Evolutionary conservation across 2,797 vertebrate genomes (phyloP).

Genomic region (Eleutherodactylus coqui): DNA sequence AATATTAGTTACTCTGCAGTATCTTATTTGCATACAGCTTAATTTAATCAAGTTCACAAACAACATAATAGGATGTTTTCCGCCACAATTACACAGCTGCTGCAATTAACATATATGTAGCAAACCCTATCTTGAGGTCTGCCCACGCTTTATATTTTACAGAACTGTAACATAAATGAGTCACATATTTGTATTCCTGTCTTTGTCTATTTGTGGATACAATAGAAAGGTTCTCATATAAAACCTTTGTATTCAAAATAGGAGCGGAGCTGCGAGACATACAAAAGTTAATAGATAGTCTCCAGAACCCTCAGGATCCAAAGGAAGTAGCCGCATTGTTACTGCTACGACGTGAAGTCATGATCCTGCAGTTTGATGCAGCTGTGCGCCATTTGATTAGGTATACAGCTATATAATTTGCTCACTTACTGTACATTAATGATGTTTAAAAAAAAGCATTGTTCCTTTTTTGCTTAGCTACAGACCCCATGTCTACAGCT

Average conservation of each 20-base stretch:
- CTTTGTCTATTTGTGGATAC: neutral
- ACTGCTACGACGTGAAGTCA: conserved; percentile 73
- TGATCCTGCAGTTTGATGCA: conserved; percentile 76
- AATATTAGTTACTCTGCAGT: no score
- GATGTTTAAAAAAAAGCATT: neutral
- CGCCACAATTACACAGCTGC: neutral
- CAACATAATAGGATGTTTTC: neutral
- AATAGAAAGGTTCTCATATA: neutral
- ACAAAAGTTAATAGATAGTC: conserved; percentile 74
- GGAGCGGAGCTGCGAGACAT: conserved; percentile 77
- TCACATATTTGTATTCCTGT: neutral
- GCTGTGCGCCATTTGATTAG: conserved; percentile 72
- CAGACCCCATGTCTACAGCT: neutral
- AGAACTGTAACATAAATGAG: neutral
- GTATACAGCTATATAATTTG: conserved; percentile 65
- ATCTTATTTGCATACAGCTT: no score
- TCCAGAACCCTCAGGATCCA: conserved; percentile 73
- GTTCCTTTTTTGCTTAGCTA: neutral
- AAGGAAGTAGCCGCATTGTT: conserved; percentile 71
- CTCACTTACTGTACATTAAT: neutral
- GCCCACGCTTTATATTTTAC: neutral
- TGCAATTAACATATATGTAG: no score
- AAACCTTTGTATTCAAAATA: conserved; percentile 46
- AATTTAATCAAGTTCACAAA: neutral
- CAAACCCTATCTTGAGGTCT: neutral